These are phyloP conservation scores for Lycophotia porphyrea DNA, from an alignment of 2,888 invertebrate genomes.

Conservation along the genomic window DNA sequence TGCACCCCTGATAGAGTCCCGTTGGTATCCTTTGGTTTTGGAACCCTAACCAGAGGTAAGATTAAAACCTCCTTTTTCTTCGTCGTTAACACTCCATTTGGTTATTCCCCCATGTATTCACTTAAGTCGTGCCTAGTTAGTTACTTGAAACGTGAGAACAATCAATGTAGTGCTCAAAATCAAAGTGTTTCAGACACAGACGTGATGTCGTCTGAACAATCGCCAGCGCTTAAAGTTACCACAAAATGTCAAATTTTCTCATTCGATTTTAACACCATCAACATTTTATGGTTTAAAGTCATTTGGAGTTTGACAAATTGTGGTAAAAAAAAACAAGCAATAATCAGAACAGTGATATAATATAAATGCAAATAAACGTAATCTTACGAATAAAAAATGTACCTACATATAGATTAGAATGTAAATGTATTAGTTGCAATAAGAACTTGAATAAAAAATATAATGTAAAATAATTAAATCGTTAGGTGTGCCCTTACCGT, in stretches of 20 bases:
- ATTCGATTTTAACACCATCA: too few relatives aligned
- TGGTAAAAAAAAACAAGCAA: conserved; percentile 6
- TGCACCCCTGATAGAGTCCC: neutral
- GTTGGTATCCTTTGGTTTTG: neutral
- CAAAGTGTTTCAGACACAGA: neutral
- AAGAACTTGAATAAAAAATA: conserved; percentile 8
- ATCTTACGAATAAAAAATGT: conserved; percentile 37
- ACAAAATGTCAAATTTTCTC: too few relatives aligned
- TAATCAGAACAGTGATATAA: conserved; percentile 35
- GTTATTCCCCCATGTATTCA: conserved; percentile 9
- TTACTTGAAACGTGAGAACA: conserved; percentile 3
- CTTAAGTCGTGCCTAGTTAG: conserved; percentile 18
- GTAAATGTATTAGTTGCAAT: conserved; percentile 20
- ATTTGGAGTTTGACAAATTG: too few relatives aligned
- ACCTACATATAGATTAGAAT: conserved; percentile 29
- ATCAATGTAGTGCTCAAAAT: neutral
- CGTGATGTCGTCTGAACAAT: neutral
- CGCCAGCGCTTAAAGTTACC: neutral
- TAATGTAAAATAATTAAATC: neutral
- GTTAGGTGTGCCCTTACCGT: neutral
- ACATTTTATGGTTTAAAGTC: too few relatives aligned
- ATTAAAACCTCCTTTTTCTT: neutral
- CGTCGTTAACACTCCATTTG: conserved; percentile 9
- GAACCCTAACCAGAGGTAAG: neutral
- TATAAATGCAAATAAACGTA: conserved; percentile 29